Evolutionary conservation across 2,888 invertebrate genomes (phyloP).

Genomic region (Physocephala rufipes): DNA sequence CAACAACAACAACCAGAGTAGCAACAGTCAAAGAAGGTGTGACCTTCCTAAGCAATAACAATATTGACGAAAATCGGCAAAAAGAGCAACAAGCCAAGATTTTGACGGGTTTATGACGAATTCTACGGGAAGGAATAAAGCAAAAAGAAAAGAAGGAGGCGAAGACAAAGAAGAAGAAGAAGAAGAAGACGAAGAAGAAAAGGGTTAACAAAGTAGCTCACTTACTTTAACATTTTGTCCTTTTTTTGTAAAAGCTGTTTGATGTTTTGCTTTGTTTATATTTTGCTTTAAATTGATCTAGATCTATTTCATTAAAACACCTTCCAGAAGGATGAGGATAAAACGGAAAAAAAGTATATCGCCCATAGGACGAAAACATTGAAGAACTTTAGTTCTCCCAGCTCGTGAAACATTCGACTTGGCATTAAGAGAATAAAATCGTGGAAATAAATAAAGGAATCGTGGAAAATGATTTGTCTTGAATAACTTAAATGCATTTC

Average conservation of each 20-base stretch:
- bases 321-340: background rate
- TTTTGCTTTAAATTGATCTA: background rate
- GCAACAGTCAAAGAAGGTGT: background rate
- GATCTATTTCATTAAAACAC: slow-evolving; percentile 26
- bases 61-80: background rate
- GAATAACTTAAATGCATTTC: too few relatives aligned
- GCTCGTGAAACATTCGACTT: too few relatives aligned
- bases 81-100: slow-evolving; percentile 25
- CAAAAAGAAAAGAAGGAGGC: background rate
- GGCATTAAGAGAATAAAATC: too few relatives aligned
- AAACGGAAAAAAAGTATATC: too few relatives aligned
- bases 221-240: background rate
- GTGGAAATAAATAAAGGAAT: too few relatives aligned
- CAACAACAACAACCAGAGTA: background rate
- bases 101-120: slow-evolving; percentile 33
- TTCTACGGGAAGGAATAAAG: background rate
- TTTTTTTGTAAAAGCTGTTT: slow-evolving; percentile 14
- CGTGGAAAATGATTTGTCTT: too few relatives aligned
- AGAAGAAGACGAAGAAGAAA: background rate
- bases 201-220: slow-evolving; percentile 26
- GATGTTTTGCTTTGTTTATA: slow-evolving; percentile 17
- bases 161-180: background rate
- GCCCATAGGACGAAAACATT: too few relatives aligned
- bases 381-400: too few relatives aligned
- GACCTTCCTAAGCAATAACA: too few relatives aligned